These are phyloP conservation scores for Hemithea aestivaria DNA, from an alignment of 2,888 invertebrate species.

Conservation along the genomic window DNA sequence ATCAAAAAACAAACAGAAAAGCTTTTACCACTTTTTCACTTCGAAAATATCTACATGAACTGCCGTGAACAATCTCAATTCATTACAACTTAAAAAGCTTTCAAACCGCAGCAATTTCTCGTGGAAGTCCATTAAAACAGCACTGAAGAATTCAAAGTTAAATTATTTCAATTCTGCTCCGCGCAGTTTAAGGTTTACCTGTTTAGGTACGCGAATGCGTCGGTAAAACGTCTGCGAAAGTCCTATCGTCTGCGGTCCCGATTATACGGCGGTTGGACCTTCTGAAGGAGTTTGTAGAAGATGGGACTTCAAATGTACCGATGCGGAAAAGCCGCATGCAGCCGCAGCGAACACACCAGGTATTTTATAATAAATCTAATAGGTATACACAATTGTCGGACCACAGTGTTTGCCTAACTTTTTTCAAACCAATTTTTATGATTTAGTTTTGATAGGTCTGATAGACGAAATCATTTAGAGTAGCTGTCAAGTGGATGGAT, in stretches of 20 bases:
- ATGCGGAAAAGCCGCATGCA: conserved; percentile 45
- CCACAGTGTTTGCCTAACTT: too few relatives aligned
- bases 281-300: conserved; percentile 37
- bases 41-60: too few relatives aligned
- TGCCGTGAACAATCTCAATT: background rate
- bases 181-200: conserved; percentile 2
- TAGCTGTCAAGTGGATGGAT: too few relatives aligned
- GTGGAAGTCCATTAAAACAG: conserved; percentile 4
- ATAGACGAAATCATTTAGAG: too few relatives aligned
- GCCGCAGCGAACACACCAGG: conserved; percentile 47
- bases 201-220: conserved; percentile 59
- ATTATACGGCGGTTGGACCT: conserved; percentile 38
- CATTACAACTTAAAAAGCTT: conserved; percentile 1
- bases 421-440: too few relatives aligned
- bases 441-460: too few relatives aligned
- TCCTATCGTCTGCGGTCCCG: conserved; percentile 40
- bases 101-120: background rate
- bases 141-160: conserved; percentile 4
- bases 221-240: conserved; percentile 48
- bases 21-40: too few relatives aligned
- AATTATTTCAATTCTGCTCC: conserved; percentile 1
- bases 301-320: conserved; percentile 21
- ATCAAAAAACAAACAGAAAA: too few relatives aligned
- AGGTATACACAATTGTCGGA: too few relatives aligned
- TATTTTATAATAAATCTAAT: too few relatives aligned